Evolutionary conservation across 2,888 invertebrate species (phyloP), one percentile per base, ranked within the genome.

Genomic region (Cephus sareptanus): DNA sequence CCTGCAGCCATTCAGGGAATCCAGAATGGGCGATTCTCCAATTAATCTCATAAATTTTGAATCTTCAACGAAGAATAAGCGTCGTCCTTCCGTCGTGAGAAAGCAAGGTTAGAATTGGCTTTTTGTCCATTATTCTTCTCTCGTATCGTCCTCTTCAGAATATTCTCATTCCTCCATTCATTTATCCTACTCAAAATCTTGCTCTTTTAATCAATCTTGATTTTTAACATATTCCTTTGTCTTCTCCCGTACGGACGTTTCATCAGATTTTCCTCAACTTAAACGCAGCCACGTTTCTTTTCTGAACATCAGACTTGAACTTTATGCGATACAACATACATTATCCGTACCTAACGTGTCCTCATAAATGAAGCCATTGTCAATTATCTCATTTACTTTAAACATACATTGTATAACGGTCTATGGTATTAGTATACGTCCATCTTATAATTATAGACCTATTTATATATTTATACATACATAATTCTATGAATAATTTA

Each of bases 1-100:
- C 91, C 93, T 93, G 94, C 94, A 94, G 94, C 94, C 94, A 94
- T 94, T 94, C 94, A 94, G 93, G 92, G 90, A 92, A 93, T 92
- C 92, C 93, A 91, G 85, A 84, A 83, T 91, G 91, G 92, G 92
- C 91, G 93, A 92, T 91, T 91, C 92, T 89, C 87, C 78, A 13
- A 81, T 83, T 79, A 79, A 15, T 37, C 12, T 33, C 80, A 77
- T 56, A 13, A 86, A 87, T 88, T 89, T 86, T 79, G 84, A 87
- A 85, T 87, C 84, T 85, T 76, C 79, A 81, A 83, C 79, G 56
- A 56, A 56, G 56, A 56, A 56, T 23, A 56, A 56, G 56, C 23
- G 56, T 56, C 56, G 56, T 23, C 56, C 56, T 56, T 56, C 56
- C 56, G 23, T 15, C 56, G 2, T 23, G 23, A 56, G 56, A 15